These are phyloP conservation scores for Jordanella pulchra DNA, from an alignment of 2,797 vertebrate genomes.

Conservation along the genomic window DNA sequence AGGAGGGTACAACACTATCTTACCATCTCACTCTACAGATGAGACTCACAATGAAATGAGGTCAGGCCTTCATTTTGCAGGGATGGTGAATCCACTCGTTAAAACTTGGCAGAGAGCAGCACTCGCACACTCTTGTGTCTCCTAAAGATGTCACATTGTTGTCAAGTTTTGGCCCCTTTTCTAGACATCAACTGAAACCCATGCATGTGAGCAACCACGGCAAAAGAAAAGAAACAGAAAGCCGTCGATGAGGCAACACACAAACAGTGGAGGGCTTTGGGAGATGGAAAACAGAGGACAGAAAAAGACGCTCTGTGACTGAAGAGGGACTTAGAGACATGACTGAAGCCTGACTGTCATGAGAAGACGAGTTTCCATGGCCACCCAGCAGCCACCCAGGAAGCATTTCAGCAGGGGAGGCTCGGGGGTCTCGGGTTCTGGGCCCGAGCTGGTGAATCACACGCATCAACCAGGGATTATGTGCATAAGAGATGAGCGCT, in stretches of 20 bases:
- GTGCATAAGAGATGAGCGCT: conserved; percentile 92
- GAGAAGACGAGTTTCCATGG: conserved; percentile 79
- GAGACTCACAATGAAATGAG: conserved; percentile 65
- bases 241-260: conserved; percentile 51
- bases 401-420: conserved; percentile 71
- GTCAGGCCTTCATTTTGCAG: conserved; percentile 55
- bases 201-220: conserved; percentile 58
- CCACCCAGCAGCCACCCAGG: conserved; percentile 74
- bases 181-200: conserved; percentile 39
- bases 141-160: conserved; percentile 31
- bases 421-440: conserved; percentile 59
- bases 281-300: conserved; percentile 62
- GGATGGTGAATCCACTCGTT: conserved; percentile 35
- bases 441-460: conserved; percentile 79
- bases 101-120: conserved; percentile 37
- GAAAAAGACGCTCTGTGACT: conserved; percentile 68
- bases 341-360: conserved; percentile 79
- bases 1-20: conserved; percentile 66
- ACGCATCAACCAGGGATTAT: conserved; percentile 87
- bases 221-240: conserved; percentile 56
- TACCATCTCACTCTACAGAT: conserved; percentile 67
- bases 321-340: conserved; percentile 70
- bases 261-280: conserved; percentile 68
- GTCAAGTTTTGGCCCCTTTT: conserved; percentile 34
- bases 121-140: conserved; percentile 34